Base-by-base conservation (phyloP, 1,140 invertebrate genomes). In the Ylistrum balloti region DNA sequence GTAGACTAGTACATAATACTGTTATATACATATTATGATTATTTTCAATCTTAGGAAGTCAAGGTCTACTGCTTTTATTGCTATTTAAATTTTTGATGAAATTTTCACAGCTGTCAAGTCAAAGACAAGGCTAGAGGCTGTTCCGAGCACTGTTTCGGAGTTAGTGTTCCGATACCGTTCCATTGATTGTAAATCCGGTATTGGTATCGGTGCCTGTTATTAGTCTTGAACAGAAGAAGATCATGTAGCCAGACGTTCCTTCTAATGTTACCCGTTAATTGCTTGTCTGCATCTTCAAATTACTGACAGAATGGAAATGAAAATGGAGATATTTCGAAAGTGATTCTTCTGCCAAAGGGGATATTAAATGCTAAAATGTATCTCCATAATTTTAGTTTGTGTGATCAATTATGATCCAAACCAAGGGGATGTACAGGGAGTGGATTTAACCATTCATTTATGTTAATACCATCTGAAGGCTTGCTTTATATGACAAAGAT, bases 221-320 rank as follows among this genome's bases (percentile, higher is more conserved):
- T 74, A 74, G 56, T 74, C 56, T 74, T 74, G 13, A 28, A 74
- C 56, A 74, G 22, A 28, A n/a, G 56, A 5, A 28, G 5, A 74
- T 74, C 56, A 11, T n/a, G 22, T 74, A n/a, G 22, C 56, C 56
- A 74, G 56, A 74, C 56, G 56, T n/a, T 45, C 41, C 28, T 74
- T 74, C 56, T 74, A 28, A 74, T 74, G 11, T 74, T 74, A 28
- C 56, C 56, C 22, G 1, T 74, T 74, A 74, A 74, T 74, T n/a
- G n/a, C 56, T n/a, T 74, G 56, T 74, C 56, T 74, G 56, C n/a
- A 74, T 74, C 56, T 74, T 74, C 56, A 74, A 74, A 74, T 74
- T 74, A 74, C 56, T 74, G 56, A 74, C 56, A 74, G n/a, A 74
- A 74, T 74, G n/a, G 56, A 74, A 74, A 74, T 74, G 56, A 74